Conservation (phyloP, 2,797 vertebrate species). For the Emydoidea blandingii region DNA sequence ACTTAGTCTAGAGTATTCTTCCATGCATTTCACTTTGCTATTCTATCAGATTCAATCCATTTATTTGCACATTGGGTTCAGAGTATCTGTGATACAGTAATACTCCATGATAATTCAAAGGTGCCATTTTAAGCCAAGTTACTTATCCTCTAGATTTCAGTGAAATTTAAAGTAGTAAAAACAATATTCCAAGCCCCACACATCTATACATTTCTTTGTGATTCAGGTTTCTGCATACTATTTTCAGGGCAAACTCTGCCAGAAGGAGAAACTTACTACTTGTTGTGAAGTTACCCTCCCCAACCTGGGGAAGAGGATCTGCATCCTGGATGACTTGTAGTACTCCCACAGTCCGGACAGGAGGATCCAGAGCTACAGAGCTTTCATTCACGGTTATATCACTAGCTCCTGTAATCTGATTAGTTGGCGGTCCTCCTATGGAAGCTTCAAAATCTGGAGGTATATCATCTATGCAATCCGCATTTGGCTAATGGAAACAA, state of each 20-base stretch:
- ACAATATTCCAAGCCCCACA: background rate
- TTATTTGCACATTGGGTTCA: background rate
- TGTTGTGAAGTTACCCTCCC: constrained; percentile 84
- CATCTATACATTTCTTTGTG: background rate
- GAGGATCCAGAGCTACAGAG: constrained; percentile 89
- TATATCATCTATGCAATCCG: constrained; percentile 92
- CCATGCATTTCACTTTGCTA: background rate
- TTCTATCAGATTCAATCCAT: background rate
- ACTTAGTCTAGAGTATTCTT: background rate
- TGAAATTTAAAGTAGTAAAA: background rate
- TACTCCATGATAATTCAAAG: background rate
- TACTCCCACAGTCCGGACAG: constrained; percentile 81
- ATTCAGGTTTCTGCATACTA: background rate
- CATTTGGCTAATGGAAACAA: constrained; percentile 83
- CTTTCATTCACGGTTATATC: constrained; percentile 93
- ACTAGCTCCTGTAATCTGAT: constrained; percentile 91
- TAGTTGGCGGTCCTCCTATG: constrained; percentile 87
- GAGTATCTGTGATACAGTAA: background rate
- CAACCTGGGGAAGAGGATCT: constrained; percentile 81
- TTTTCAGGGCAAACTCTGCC: constrained; percentile 10
- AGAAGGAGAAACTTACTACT: constrained; percentile 87
- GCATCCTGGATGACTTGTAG: constrained; percentile 86
- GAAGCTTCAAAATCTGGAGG: constrained; percentile 93
- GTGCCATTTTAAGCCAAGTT: background rate
- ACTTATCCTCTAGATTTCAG: background rate